Conservation (phyloP, 2,888 invertebrate genomes). For the Mayetiola destructor region DNA sequence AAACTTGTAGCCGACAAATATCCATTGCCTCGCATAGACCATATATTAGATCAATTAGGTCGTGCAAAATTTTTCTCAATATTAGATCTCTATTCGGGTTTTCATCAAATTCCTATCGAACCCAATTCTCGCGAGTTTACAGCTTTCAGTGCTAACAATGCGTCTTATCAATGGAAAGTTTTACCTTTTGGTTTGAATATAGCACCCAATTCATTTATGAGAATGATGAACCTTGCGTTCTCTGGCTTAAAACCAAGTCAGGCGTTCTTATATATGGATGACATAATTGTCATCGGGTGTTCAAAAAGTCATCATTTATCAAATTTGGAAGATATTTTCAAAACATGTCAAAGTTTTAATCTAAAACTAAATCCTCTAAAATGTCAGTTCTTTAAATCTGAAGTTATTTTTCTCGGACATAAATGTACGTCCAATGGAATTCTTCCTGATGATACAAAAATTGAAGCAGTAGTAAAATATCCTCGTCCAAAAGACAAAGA, state of each 20-base stretch:
- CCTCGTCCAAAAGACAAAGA: slow-evolving; percentile 18
- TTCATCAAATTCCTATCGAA: not conserved
- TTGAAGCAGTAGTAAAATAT: slow-evolving; percentile 19
- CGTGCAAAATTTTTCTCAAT: not conserved
- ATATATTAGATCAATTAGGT: not conserved
- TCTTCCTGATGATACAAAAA: slow-evolving; percentile 21
- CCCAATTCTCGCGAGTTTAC: not conserved
- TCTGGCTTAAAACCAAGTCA: slow-evolving; percentile 21
- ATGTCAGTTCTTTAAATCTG: slow-evolving; percentile 23
- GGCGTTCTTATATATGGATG: not conserved
- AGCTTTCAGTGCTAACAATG: slow-evolving; percentile 11
- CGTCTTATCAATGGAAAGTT: slow-evolving; percentile 21
- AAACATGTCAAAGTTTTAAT: slow-evolving; percentile 20
- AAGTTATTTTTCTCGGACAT: slow-evolving; percentile 23
- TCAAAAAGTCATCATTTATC: slow-evolving; percentile 21
- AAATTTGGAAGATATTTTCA: slow-evolving; percentile 21
- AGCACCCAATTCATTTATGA: slow-evolving; percentile 24
- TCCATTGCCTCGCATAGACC: not conserved
- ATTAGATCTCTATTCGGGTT: slow-evolving; percentile 2
- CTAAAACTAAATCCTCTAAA: slow-evolving; percentile 24
- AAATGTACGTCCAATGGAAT: slow-evolving; percentile 22
- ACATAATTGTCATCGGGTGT: slow-evolving; percentile 18
- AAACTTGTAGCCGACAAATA: not conserved
- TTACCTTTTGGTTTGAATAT: slow-evolving; percentile 23
- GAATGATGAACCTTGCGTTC: slow-evolving; percentile 25